phyloP scores from a whole-genome alignment of 2,797 vertebrate species.

The Aldrovandia affinis region DNA sequence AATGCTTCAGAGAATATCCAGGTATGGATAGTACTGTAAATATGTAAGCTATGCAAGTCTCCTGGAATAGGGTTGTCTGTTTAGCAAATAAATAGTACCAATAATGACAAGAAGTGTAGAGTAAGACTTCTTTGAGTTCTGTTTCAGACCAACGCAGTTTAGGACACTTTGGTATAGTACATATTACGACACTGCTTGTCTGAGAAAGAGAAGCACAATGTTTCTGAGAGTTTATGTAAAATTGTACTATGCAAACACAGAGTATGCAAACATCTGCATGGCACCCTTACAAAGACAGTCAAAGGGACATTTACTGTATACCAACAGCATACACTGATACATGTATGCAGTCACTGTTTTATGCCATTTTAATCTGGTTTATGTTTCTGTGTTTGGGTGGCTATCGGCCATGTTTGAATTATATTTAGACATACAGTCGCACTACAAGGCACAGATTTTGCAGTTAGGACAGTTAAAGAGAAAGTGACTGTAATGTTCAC shows the following conservation, averaged over 20 bases:
- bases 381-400: slow-evolving; percentile 5
- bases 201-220: not conserved
- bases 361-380: slow-evolving; percentile 29
- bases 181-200: not conserved
- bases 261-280: not conserved
- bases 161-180: not conserved
- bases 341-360: too few relatives aligned
- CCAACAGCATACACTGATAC: slow-evolving; percentile 22
- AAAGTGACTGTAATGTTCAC: not conserved
- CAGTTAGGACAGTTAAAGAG: not conserved
- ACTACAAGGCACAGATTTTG: not conserved
- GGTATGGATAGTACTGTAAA: not conserved
- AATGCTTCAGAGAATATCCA: not conserved
- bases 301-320: slow-evolving; percentile 30
- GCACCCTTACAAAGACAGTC: not conserved
- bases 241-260: not conserved
- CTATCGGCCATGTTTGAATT: not conserved
- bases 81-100: not conserved
- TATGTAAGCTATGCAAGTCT: not conserved
- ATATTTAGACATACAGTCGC: not conserved
- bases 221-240: not conserved
- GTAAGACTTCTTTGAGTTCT: not conserved
- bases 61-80: not conserved
- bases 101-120: not conserved
- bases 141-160: not conserved